Evolutionary conservation across 1,140 invertebrate species (phyloP).

Genomic region (Apis dorsata): DNA sequence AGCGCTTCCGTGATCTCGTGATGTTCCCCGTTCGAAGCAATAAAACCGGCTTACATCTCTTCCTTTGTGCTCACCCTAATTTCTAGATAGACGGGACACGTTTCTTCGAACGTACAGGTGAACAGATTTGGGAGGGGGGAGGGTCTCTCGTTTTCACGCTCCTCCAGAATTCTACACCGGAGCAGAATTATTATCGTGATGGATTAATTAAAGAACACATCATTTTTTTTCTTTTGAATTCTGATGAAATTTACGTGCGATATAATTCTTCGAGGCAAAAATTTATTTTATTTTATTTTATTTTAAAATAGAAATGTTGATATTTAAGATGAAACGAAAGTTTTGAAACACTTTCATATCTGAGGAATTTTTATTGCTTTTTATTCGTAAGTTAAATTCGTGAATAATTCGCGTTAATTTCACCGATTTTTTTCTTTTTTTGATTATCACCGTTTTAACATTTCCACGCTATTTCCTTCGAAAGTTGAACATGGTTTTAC

Average conservation of each 20-base stretch:
- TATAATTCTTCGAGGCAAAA: too few relatives aligned
- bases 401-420: background rate
- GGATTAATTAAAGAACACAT: too few relatives aligned
- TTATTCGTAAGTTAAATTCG: background rate
- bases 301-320: too few relatives aligned
- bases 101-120: background rate
- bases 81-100: constrained; percentile 15
- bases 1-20: constrained; percentile 17
- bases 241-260: too few relatives aligned
- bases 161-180: too few relatives aligned
- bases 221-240: too few relatives aligned
- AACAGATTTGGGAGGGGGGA: background rate
- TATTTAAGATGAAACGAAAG: too few relatives aligned
- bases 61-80: background rate
- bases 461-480: background rate
- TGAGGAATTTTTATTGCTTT: too few relatives aligned
- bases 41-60: constrained; percentile 22
- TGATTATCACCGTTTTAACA: background rate
- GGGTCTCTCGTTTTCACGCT: background rate
- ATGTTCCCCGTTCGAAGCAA: constrained; percentile 20
- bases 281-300: too few relatives aligned
- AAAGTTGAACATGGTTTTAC: background rate
- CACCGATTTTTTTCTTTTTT: background rate
- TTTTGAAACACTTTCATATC: too few relatives aligned
- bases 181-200: too few relatives aligned